Percentiles rank a stretch among this genome's conserved stretches.
Conservation (phyloP, 2,888 invertebrate genomes). For the Stenodema calcarata region DNA sequence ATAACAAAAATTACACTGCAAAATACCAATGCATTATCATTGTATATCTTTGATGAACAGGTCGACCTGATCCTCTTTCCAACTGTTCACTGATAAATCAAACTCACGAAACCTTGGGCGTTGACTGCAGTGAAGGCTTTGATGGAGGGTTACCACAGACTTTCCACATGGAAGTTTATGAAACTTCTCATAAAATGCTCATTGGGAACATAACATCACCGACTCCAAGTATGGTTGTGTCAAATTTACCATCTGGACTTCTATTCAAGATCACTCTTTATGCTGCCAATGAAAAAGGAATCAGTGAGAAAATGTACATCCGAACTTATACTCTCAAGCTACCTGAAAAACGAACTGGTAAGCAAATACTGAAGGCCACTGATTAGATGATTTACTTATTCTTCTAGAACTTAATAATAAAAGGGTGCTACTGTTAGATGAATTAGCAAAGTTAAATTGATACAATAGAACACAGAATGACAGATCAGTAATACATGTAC, state of each 20-base stretch:
- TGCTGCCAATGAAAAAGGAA: slow-evolving; percentile 75
- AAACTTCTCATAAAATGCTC: slow-evolving; percentile 63
- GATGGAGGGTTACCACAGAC: slow-evolving; percentile 77
- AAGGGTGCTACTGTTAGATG: too few species aligned
- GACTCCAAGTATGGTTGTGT: slow-evolving; percentile 71
- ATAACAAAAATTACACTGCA: too few species aligned
- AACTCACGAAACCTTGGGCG: slow-evolving; percentile 74
- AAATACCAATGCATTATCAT: too few species aligned
- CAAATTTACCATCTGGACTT: slow-evolving; percentile 70
- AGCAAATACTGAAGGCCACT: background rate
- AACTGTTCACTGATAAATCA: slow-evolving; percentile 78
- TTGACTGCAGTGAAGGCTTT: slow-evolving; percentile 77
- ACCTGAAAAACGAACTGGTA: slow-evolving; percentile 64
- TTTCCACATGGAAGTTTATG: slow-evolving; percentile 76
- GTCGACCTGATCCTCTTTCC: slow-evolving; percentile 74
- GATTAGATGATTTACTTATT: too few species aligned
- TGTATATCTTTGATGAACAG: slow-evolving; percentile 63
- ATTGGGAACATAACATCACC: slow-evolving; percentile 68
- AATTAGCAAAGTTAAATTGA: too few species aligned
- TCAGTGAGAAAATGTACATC: slow-evolving; percentile 70
- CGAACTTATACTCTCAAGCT: slow-evolving; percentile 76
- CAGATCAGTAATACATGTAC: too few species aligned
- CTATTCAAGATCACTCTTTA: slow-evolving; percentile 73
- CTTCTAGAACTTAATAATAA: too few species aligned
- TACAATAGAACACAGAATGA: too few species aligned